Percentiles rank a stretch among this genome's conserved stretches.
phyloP scores from a whole-genome alignment of 1,140 invertebrate species.

The Manduca sexta region DNA sequence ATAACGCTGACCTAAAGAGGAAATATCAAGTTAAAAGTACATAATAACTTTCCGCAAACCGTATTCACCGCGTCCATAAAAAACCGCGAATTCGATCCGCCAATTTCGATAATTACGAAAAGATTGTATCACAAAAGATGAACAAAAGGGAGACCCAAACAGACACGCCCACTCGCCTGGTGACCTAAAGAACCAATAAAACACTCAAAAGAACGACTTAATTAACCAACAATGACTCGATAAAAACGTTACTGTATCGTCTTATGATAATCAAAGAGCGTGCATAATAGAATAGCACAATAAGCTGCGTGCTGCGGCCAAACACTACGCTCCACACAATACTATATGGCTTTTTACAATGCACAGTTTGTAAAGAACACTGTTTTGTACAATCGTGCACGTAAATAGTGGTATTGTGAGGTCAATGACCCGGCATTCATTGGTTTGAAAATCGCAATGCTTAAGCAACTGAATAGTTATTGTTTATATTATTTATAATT shows the following conservation, averaged over 20 bases:
- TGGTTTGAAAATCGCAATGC: not conserved
- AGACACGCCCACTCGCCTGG: slow-evolving; percentile 41
- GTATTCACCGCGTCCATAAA: no score
- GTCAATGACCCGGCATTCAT: slow-evolving; percentile 38
- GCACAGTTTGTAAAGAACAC: slow-evolving; percentile 46
- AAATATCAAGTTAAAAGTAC: no score
- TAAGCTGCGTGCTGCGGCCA: not conserved
- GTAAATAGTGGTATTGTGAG: slow-evolving; percentile 38
- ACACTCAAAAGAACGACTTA: slow-evolving; percentile 42
- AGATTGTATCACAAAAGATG: not conserved
- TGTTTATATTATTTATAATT: not conserved
- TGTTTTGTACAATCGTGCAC: slow-evolving; percentile 41
- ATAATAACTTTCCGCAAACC: no score
- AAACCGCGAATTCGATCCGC: not conserved
- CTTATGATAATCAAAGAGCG: slow-evolving; percentile 22
- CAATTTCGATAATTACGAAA: not conserved
- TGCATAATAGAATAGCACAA: slow-evolving; percentile 3
- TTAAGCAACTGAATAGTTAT: not conserved
- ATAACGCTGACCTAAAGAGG: no score
- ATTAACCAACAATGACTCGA: slow-evolving; percentile 55
- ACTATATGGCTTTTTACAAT: slow-evolving; percentile 47
- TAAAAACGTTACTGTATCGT: slow-evolving; percentile 49
- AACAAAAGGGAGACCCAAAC: slow-evolving; percentile 32
- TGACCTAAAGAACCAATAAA: slow-evolving; percentile 55
- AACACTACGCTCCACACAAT: slow-evolving; percentile 35